Evolutionary conservation across 2,888 invertebrate species (phyloP), one percentile per base, ranked within the genome.

Genomic region (Schrankia costaestrigalis): DNA sequence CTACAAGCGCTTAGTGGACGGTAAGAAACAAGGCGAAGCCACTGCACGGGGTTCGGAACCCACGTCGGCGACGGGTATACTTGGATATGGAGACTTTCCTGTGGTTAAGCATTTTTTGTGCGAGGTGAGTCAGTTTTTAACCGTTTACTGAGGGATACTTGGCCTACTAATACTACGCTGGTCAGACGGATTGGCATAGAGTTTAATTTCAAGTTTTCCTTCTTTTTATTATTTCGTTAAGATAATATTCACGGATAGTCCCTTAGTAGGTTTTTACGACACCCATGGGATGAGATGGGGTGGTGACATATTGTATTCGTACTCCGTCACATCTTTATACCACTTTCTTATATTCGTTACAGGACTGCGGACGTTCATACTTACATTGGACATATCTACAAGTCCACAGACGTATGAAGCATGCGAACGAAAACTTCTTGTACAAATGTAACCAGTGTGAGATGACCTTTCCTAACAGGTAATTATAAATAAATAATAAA

Each of bases 321-420:
- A 5, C 7, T 17, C 17, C 7, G 7, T 21, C 1, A 21, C 3
- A 8, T 9, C 8, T 4, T 21, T 21, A 11, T 11, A 11, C 6
- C 8, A 21, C 6, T 6, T 11, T 3, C 6, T 23, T 23, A 17
- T 17, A 17, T 5, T 17, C 4, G 7, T 41, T 17, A 0, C 56
- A 89, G 86, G 79, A 85, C 30, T 89, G 89, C 40, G 83, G 83
- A 0, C 77, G 88, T 0, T 86, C 89, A 0, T 89, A 88, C 46
- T 61, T 89, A 0, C 89, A 89, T 48, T 89, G 89, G 89, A 89
- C 89, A 0, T 89, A 89, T 35, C 57, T 89, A 0, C 89, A 87
- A 60, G 88, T 89, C 0, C 89, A 89, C 34, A 57, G 87, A 0
- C 68, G 87, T 0, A 85, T 87, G 80, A 89, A 89, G 19, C 89